Conservation (phyloP, 2,888 invertebrate species). For the Deilephila porcellus region DNA sequence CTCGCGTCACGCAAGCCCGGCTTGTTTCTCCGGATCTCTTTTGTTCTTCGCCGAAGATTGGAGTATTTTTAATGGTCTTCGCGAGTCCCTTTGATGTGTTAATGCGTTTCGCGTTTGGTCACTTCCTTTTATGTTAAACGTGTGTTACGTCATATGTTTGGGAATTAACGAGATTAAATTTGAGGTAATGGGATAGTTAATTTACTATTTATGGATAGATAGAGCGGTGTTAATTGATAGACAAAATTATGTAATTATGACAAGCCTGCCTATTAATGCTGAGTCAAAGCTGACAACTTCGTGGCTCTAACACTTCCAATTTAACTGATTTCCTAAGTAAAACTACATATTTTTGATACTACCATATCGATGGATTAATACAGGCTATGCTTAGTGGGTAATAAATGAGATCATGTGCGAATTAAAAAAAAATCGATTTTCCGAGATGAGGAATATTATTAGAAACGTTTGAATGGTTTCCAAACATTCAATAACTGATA, state of each 20-base stretch:
- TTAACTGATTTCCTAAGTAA: neutral
- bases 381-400: neutral
- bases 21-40: conserved; percentile 9
- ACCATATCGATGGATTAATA: neutral
- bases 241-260: no score
- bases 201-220: neutral
- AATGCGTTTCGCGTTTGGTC: neutral
- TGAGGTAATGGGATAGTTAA: neutral
- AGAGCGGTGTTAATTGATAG: no score
- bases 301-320: no score
- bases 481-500: neutral
- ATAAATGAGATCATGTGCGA: neutral
- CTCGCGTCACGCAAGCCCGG: conserved; percentile 29
- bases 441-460: neutral
- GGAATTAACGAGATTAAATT: neutral
- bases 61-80: conserved; percentile 7
- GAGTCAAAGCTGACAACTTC: no score
- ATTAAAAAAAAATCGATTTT: neutral
- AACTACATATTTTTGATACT: neutral
- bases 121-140: neutral
- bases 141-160: neutral
- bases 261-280: no score
- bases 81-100: conserved; percentile 3
- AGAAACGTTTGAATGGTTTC: neutral
- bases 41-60: conserved; percentile 23